Conservation (phyloP, 2,797 vertebrate genomes). For the Poeciliopsis gracilis region DNA sequence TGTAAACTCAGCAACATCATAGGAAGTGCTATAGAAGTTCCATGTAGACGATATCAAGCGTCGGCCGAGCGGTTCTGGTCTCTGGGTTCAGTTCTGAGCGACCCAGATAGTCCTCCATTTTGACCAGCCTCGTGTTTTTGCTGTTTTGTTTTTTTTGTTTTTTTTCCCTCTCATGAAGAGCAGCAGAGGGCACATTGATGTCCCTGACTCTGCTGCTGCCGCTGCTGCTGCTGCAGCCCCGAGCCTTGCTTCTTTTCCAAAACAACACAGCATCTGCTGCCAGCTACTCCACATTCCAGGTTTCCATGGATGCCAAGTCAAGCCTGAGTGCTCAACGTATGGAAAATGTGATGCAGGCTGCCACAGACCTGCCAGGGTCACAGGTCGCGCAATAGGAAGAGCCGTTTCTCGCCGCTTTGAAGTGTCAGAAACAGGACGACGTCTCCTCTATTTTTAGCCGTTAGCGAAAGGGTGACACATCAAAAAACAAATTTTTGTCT, state of each 20-base stretch:
- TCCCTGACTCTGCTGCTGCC: slow-evolving; percentile 63
- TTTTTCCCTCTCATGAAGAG: slow-evolving; percentile 55
- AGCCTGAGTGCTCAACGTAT: slow-evolving; percentile 58
- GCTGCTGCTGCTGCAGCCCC: slow-evolving; percentile 60
- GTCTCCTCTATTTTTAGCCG: slow-evolving; percentile 7
- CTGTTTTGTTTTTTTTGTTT: slow-evolving; percentile 47
- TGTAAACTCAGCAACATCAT: slow-evolving; percentile 64
- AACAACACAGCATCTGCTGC: slow-evolving; percentile 76
- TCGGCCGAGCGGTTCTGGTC: slow-evolving; percentile 23
- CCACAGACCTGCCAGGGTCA: slow-evolving; percentile 64
- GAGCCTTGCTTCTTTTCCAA: slow-evolving; percentile 61
- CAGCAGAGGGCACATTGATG: slow-evolving; percentile 75
- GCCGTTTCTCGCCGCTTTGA: slow-evolving; percentile 27
- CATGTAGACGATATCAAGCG: slow-evolving; percentile 4
- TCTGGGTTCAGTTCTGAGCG: slow-evolving; percentile 49
- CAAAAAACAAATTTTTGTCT: not conserved
- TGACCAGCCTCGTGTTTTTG: slow-evolving; percentile 64
- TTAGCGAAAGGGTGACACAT: slow-evolving; percentile 8
- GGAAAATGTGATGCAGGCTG: slow-evolving; percentile 62
- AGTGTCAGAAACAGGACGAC: slow-evolving; percentile 14
- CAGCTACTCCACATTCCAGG: slow-evolving; percentile 76
- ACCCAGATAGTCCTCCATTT: slow-evolving; percentile 73
- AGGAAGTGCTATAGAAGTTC: slow-evolving; percentile 52
- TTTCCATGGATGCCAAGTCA: slow-evolving; percentile 66
- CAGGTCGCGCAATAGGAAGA: slow-evolving; percentile 69